Evolutionary conservation across 1,140 invertebrate genomes (phyloP), one percentile per base, ranked within the genome.

Genomic region (Lineus longissimus): DNA sequence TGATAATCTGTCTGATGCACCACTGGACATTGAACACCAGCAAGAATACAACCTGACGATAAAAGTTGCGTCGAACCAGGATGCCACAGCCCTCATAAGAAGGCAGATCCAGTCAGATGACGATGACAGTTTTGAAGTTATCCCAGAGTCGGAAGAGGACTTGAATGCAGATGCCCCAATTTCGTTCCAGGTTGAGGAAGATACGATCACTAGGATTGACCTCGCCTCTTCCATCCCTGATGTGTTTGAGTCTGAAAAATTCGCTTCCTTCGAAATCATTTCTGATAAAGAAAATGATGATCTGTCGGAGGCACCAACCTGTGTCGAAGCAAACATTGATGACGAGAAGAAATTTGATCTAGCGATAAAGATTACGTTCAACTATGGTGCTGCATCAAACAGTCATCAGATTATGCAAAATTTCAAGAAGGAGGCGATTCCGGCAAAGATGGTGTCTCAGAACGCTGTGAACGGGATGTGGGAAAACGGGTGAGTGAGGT

Each of bases 351-450:
- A 33, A 1, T 76, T 56, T 64, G 87, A 90, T 0, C 79, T 92
- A 58, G 92, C 91, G 2, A 80, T 94, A 0, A 94, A 95, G 83
- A 92, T 94, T 88, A 91, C 94, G 90, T 94, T 93, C 72, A 94
- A 95, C 79, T 95, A 93, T 75, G 88, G 91, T 73, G 88, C 90
- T 1, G 90, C 92, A 77, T 93, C 91, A 2, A 92, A 91, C 80
- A 88, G 91, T 0, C 81, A 86, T 57, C 85, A 88, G 6, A 93
- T 95, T 59, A 73, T 92, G 25, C 84, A 85, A 36, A 87, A 89
- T 2, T 93, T 94, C 90, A 87, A 88, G 69, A 86, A 88, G 63
- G 92, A 94, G 84, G 90, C 87, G 6, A 85, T 93, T 19, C 92
- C 92, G 15, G 87, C 89, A 1, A 86, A 67, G 77, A 82, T 57